Base-by-base conservation (phyloP, 2,888 invertebrate genomes). In the Actias luna region DNA sequence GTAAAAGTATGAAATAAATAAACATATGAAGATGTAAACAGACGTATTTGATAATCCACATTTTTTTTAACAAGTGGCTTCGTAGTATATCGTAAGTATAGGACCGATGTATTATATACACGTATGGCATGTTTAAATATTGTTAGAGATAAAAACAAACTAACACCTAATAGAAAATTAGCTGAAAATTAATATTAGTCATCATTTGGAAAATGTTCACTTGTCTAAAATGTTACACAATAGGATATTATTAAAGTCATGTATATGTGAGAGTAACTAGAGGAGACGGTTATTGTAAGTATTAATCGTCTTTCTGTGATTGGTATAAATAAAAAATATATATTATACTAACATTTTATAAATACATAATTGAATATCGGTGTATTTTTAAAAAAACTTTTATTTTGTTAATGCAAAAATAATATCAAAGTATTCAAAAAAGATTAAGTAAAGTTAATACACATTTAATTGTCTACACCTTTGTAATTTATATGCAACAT, bases 391-490 rank as follows among this genome's bases (percentile, higher is more conserved):
- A 50, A 50, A 22, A 16, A 1, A 4, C 16, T 39, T 14, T 16
- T 22, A 12, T 46, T 2, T 14, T 29, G 29, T 55, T 4, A 0
- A 29, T 55, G 55, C 55, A 29, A 55, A 55, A 55, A 55, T 29
- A 29, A 55, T 55, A 55, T n/a, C 10, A 16, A 29, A 29, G 16
- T 29, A 16, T 55, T 55, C 55, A 29, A n/a, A 55, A n/a, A 29
- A 8, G 66, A 74, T 73, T 79, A 82, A 83, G 82, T 81, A 82
- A 82, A 80, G 77, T 83, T 88, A 86, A 89, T 89, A 83, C 86
- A 87, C 87, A 88, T 89, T 89, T 88, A 88, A 89, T 87, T 85
- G 82, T 78, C 71, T 84, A 86, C 80, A 86, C 84, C 82, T 76
- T 78, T 74, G 79, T 80, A 78, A 82, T 84, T 82, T 82, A 77